Conservation (phyloP, 1,140 invertebrate genomes). For the Papilio polytes region DNA sequence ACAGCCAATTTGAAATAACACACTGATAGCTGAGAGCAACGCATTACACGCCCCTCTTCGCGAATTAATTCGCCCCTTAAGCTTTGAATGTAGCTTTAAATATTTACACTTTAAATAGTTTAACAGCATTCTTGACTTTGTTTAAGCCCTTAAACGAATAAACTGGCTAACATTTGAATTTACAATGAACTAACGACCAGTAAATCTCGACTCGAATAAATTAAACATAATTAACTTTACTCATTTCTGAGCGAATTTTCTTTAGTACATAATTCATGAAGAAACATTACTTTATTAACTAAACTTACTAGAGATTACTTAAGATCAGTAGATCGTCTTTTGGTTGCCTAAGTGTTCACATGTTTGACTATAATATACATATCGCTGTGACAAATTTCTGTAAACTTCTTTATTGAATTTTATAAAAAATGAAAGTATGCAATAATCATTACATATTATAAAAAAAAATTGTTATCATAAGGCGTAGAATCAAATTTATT, state of each 20-base stretch:
- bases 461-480: no score
- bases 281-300: constrained; percentile 1
- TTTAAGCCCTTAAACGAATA: constrained; percentile 22
- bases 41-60: neutral
- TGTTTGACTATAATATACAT: no score
- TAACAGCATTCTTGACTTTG: constrained; percentile 13
- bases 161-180: constrained; percentile 22
- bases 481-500: no score
- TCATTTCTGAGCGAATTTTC: constrained; percentile 1
- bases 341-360: neutral
- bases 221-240: constrained; percentile 16
- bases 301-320: neutral
- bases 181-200: constrained; percentile 20
- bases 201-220: neutral
- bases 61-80: constrained; percentile 25
- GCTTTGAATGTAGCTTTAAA: constrained; percentile 18
- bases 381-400: no score
- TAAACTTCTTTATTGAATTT: no score
- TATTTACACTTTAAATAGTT: constrained; percentile 35
- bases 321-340: neutral
- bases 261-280: neutral
- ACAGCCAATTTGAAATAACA: neutral
- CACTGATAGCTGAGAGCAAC: constrained; percentile 3
- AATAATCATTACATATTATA: no score
- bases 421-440: no score